These are phyloP conservation scores for Plemyria rubiginata DNA, from an alignment of 2,888 invertebrate genomes.

Conservation along the genomic window DNA sequence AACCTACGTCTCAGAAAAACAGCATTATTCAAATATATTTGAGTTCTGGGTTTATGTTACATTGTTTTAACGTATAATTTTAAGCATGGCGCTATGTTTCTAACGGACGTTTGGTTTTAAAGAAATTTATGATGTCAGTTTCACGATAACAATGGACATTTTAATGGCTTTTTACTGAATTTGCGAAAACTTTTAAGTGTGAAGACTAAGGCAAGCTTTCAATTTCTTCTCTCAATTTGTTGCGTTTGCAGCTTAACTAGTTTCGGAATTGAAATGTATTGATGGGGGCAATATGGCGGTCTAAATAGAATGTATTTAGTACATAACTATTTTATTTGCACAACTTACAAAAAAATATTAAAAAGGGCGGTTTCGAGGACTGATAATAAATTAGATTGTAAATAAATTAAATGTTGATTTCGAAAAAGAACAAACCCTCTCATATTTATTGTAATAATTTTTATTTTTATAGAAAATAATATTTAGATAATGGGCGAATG, in stretches of 20 bases:
- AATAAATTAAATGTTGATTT: constrained; percentile 71
- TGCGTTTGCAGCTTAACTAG: background rate
- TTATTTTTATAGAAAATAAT: constrained; percentile 62
- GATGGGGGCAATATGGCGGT: background rate
- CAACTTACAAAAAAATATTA: constrained; percentile 19
- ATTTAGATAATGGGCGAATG: constrained; percentile 64
- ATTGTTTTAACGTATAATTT: too few relatives aligned
- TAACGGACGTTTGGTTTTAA: too few relatives aligned
- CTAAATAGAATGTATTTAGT: constrained; percentile 14
- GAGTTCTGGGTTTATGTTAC: too few relatives aligned
- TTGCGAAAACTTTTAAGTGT: background rate
- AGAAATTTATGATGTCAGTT: background rate
- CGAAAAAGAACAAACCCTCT: constrained; percentile 57
- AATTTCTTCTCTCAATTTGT: too few relatives aligned
- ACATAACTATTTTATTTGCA: constrained; percentile 29
- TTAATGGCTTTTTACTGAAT: background rate
- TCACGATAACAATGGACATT: background rate
- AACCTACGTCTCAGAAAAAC: too few relatives aligned
- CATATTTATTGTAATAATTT: constrained; percentile 52
- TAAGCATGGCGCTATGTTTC: too few relatives aligned
- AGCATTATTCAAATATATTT: too few relatives aligned
- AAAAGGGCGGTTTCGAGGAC: constrained; percentile 63
- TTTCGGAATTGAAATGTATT: constrained; percentile 4
- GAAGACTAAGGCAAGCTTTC: too few relatives aligned
- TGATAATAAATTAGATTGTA: constrained; percentile 72